These are phyloP conservation scores for Moxostoma hubbsi DNA, from an alignment of 2,797 vertebrate species.

Conservation along the genomic window DNA sequence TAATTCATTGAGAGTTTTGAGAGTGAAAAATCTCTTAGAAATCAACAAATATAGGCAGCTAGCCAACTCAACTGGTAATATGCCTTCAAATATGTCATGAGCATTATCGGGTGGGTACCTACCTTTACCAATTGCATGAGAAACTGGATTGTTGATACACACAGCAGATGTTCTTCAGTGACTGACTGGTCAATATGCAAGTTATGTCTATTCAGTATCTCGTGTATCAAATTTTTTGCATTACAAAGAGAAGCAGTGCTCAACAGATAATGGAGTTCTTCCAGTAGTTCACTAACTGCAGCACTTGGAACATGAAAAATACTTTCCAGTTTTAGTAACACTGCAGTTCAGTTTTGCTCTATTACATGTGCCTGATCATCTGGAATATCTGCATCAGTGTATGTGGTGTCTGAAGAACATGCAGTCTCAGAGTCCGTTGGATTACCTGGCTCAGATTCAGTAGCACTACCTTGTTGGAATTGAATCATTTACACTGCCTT, in stretches of 20 bases:
- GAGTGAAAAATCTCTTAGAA: not conserved
- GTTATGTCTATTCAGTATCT: not conserved
- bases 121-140: no score
- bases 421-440: no score
- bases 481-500: no score
- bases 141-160: no score
- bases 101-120: conserved; percentile 43
- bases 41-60: conserved; percentile 29
- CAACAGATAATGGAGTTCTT: conserved; percentile 27
- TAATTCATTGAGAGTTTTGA: no score
- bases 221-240: conserved; percentile 8
- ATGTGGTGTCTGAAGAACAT: no score
- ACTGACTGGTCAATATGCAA: no score
- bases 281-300: conserved; percentile 23
- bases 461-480: no score
- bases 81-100: conserved; percentile 44
- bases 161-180: not conserved
- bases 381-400: no score
- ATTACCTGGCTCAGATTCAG: no score
- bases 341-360: not conserved
- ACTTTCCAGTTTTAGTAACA: not conserved
- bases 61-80: conserved; percentile 43
- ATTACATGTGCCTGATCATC: not conserved
- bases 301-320: not conserved
- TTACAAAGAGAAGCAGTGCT: conserved; percentile 4